Evolutionary conservation across 1,140 invertebrate species (phyloP), one percentile per base, ranked within the genome.

Genomic region (Drosophila parabipectinata): DNA sequence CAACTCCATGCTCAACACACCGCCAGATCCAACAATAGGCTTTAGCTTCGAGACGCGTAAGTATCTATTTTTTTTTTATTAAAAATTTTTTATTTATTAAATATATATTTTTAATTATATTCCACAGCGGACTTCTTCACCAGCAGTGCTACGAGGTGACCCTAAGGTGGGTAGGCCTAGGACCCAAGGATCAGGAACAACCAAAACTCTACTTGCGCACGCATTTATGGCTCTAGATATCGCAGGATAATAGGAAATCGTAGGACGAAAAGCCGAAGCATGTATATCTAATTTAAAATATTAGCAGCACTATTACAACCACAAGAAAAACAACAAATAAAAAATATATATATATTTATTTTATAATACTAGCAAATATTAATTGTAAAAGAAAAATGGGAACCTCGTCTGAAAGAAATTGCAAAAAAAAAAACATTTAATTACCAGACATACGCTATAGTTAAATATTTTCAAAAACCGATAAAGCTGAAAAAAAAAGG

Each of bases 11-110:
- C 69, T 92, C 48, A 91, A 91, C 39, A 82, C 90, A 32, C 81
- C 89, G 64, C 80, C 91, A 54, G 91, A 92, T 76, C 84, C 82
- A 73, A 88, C 90, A 64, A 57, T 92, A 32, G 75, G 84, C 68
- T 92, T 92, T 26, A 91, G 72, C 73, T 92, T 92, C 34, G 91
- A 92, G 52, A 78, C 90, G 72, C 75, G 90, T 91, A 54, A 91
- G 90, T 80, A 37, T 12, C 18, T 18, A 56, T n/a, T 15, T 1
- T 14, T 14, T 24, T 9, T 26, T 37, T 26, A 41, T 45, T 45
- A 39, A 24, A 10, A 44, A 2, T n/a, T n/a, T n/a, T n/a, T n/a
- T n/a, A n/a, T n/a, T n/a, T n/a, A n/a, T n/a, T 10, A 15, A 4
- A 14, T 15, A 0, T 41, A 10, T 15, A 41, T 8, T 15, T 41